Conservation (phyloP, 2,888 invertebrate genomes). For the Thymelicus acteon region DNA sequence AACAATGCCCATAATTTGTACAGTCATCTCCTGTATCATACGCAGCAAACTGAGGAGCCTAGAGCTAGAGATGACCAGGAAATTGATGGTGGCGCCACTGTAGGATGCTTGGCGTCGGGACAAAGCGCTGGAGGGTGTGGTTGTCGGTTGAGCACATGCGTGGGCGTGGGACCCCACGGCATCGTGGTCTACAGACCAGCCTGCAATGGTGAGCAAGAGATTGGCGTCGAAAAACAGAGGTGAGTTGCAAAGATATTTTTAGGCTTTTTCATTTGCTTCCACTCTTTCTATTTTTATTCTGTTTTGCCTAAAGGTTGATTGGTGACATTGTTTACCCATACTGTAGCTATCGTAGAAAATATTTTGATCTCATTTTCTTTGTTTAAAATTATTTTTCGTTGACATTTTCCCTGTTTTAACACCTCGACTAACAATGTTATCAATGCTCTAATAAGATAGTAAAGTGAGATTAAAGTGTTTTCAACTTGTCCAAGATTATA, state of each 20-base stretch:
- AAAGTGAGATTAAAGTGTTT: constrained; percentile 15
- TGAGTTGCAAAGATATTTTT: constrained; percentile 48
- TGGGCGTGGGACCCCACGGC: constrained; percentile 94
- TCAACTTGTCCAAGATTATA: constrained; percentile 14
- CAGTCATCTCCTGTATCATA: constrained; percentile 88
- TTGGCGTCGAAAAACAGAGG: constrained; percentile 87
- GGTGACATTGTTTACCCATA: no score
- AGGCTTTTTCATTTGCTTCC: no score
- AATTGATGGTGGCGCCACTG: constrained; percentile 76
- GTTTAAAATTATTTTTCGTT: neutral
- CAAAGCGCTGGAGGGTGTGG: constrained; percentile 76
- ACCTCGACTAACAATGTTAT: constrained; percentile 20
- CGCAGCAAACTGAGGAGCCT: constrained; percentile 80
- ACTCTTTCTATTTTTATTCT: no score
- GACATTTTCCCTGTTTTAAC: neutral
- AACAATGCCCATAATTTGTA: constrained; percentile 90
- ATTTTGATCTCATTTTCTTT: neutral
- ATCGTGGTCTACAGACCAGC: constrained; percentile 87
- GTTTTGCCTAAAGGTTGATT: no score
- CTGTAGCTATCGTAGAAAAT: neutral
- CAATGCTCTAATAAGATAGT: constrained; percentile 17
- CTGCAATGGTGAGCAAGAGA: constrained; percentile 84
- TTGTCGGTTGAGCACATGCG: constrained; percentile 78
- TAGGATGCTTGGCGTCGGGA: constrained; percentile 74
- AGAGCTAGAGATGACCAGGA: constrained; percentile 73